Percentiles rank a stretch among this genome's conserved stretches.
Conservation (phyloP, 2,797 vertebrate species). For the Hephaestus fuliginosus region DNA sequence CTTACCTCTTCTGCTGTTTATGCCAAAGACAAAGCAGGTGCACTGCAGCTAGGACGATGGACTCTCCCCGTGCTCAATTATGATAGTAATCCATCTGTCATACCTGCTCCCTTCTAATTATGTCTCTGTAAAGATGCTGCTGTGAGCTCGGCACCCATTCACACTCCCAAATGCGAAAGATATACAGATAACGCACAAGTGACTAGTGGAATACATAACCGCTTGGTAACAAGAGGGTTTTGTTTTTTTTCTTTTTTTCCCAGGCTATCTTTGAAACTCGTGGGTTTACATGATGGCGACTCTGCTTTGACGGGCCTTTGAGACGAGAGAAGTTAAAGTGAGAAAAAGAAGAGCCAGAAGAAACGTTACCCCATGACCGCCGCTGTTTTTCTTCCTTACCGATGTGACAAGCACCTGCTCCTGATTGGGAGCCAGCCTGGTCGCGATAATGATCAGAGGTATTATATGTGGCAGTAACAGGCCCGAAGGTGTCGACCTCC, state of each 20-base stretch:
- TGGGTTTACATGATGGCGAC: conserved; percentile 8
- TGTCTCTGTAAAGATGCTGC: conserved; percentile 71
- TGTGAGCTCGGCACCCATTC: conserved; percentile 57
- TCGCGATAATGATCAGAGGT: conserved; percentile 66
- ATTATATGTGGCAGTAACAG: conserved; percentile 66
- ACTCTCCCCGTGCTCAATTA: conserved; percentile 77
- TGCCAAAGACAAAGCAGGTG: conserved; percentile 77
- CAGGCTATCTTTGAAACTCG: conserved; percentile 28
- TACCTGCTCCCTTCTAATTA: conserved; percentile 80
- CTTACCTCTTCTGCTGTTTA: conserved; percentile 70
- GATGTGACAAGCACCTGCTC: conserved; percentile 43
- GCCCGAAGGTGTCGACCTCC: conserved; percentile 68
- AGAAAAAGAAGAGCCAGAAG: conserved; percentile 25
- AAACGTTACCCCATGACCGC: neutral
- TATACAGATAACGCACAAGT: conserved; percentile 72
- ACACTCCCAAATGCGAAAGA: conserved; percentile 70
- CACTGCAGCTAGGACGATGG: conserved; percentile 63
- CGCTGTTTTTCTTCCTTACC: conserved; percentile 25
- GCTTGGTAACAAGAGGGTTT: conserved; percentile 45
- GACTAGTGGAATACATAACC: conserved; percentile 70
- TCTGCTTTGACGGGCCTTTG: conserved; percentile 23
- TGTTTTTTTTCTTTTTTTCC: conserved; percentile 1
- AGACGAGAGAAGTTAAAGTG: conserved; percentile 15
- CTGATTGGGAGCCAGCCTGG: conserved; percentile 32
- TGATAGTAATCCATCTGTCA: conserved; percentile 83